A percentile compares a stretch with the other conserved stretches of the same genome.
phyloP scores from a whole-genome alignment of 2,888 invertebrate genomes.

The Carpatolechia fugitivella region DNA sequence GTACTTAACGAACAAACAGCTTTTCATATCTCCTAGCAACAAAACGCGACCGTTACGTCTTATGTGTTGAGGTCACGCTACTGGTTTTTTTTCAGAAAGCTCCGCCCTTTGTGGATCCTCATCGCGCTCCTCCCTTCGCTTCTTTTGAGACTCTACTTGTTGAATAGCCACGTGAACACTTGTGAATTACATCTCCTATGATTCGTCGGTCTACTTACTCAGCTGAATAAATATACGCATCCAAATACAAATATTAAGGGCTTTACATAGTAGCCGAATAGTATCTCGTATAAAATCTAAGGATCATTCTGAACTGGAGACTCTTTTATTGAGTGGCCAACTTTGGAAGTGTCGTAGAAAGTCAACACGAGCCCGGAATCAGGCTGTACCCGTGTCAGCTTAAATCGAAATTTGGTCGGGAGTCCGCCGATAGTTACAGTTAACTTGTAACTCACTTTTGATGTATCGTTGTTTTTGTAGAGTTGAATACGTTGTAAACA shows the following conservation, averaged over 20 bases:
- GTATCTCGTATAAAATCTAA: neutral
- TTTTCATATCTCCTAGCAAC: constrained; percentile 62
- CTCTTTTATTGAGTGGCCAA: constrained; percentile 41
- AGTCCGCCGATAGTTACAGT: constrained; percentile 54
- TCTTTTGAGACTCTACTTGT: constrained; percentile 63
- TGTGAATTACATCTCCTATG: constrained; percentile 55
- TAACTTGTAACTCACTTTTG: constrained; percentile 74
- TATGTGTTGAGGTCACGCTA: constrained; percentile 61
- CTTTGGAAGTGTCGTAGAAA: constrained; percentile 49
- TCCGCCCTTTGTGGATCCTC: constrained; percentile 65
- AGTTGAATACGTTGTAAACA: constrained; percentile 62
- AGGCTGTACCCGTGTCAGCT: constrained; percentile 53
- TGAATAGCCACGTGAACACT: constrained; percentile 59
- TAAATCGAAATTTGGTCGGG: constrained; percentile 57
- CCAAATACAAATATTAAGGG: neutral
- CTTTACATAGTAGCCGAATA: constrained; percentile 1
- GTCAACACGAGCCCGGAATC: constrained; percentile 45
- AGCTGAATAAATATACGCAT: constrained; percentile 29
- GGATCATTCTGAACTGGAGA: constrained; percentile 24
- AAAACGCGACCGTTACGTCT: constrained; percentile 59
- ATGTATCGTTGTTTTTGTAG: constrained; percentile 72
- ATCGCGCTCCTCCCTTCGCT: constrained; percentile 71
- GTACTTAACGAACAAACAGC: constrained; percentile 54
- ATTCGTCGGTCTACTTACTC: constrained; percentile 49
- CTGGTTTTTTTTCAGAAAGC: constrained; percentile 65